These are phyloP conservation scores for Yoshiicerus persimilis DNA, from an alignment of 1,140 invertebrate species.

Conservation along the genomic window DNA sequence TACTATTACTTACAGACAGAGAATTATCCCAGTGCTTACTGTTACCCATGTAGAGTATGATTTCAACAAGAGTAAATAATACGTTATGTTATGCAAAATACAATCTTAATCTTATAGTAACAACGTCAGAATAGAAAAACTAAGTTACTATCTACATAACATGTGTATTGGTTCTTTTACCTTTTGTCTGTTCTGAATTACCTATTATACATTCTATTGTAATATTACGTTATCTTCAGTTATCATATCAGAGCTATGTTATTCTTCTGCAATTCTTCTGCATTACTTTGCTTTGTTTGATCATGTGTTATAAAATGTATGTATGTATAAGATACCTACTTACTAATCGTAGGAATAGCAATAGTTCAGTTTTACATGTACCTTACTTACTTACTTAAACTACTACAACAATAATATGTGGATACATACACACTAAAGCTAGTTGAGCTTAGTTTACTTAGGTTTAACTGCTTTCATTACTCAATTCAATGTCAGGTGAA, in stretches of 20 bases:
- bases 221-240: not conserved
- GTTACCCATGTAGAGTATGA: not conserved
- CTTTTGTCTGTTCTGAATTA: not conserved
- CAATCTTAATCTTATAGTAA: not conserved
- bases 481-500: not conserved
- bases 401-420: too few relatives aligned
- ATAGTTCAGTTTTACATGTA: too few relatives aligned
- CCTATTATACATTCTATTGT: not conserved
- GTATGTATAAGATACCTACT: not conserved
- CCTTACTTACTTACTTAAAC: not conserved
- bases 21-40: not conserved
- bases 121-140: not conserved
- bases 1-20: not conserved
- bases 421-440: too few relatives aligned
- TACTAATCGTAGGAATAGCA: too few relatives aligned
- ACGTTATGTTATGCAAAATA: conserved; percentile 2
- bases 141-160: not conserved
- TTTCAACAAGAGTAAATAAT: conserved; percentile 10
- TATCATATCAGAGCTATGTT: not conserved
- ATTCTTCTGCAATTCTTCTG: too few relatives aligned
- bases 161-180: not conserved
- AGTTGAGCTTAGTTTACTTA: not conserved
- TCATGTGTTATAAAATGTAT: not conserved
- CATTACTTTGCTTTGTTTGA: not conserved
- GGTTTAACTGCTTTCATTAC: not conserved